Evolutionary conservation across 2,888 invertebrate species (phyloP).

Genomic region (Plemyria rubiginata): DNA sequence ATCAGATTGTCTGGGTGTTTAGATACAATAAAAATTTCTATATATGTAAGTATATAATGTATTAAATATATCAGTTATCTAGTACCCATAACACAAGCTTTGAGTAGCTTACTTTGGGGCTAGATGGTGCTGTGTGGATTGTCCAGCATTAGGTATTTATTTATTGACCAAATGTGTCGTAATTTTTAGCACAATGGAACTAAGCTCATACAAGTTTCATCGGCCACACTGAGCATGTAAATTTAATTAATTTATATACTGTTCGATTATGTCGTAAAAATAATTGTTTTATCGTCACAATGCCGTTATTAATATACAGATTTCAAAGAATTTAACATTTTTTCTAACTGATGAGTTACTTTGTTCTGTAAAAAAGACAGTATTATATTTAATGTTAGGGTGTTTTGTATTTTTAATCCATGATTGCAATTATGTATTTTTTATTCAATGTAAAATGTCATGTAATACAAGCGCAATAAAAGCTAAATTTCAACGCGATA

Average conservation of each 20-base stretch:
- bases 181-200: constrained; percentile 16
- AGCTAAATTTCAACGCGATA: constrained; percentile 3
- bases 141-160: no score
- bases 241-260: constrained; percentile 63
- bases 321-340: constrained; percentile 18
- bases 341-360: constrained; percentile 7
- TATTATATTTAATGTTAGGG: constrained; percentile 16
- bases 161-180: neutral
- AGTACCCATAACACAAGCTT: no score
- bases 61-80: no score
- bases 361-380: constrained; percentile 4
- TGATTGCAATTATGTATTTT: neutral
- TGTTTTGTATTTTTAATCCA: constrained; percentile 10
- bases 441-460: constrained; percentile 14
- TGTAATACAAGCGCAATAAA: constrained; percentile 5
- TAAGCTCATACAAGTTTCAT: constrained; percentile 19
- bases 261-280: constrained; percentile 42
- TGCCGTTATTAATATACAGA: constrained; percentile 13
- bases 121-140: no score
- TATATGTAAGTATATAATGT: no score
- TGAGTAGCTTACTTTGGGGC: no score
- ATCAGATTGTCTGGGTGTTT: no score
- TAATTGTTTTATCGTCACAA: constrained; percentile 32
- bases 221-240: constrained; percentile 64
- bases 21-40: no score